These are phyloP conservation scores for Ectemnius cavifrons DNA, from an alignment of 2,888 invertebrate genomes.

Conservation along the genomic window DNA sequence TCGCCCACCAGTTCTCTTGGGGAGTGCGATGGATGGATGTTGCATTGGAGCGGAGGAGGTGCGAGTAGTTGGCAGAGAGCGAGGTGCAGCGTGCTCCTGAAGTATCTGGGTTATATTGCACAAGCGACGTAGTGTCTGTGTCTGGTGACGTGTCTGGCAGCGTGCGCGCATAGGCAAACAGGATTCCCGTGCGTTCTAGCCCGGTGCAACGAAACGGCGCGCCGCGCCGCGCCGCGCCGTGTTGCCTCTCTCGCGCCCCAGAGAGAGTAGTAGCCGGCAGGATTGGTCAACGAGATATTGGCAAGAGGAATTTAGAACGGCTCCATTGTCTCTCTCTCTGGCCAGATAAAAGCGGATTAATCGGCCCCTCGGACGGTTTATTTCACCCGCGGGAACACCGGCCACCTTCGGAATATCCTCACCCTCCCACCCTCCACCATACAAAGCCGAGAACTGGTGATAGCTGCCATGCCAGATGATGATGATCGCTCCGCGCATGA, in stretches of 20 bases:
- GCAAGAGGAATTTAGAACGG: conserved; percentile 65
- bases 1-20: not conserved
- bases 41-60: no score
- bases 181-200: conserved; percentile 45
- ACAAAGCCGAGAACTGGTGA: conserved; percentile 15
- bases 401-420: not conserved
- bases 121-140: conserved; percentile 61
- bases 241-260: not conserved
- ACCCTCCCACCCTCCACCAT: not conserved
- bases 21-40: no score
- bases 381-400: conserved; percentile 26
- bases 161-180: conserved; percentile 42
- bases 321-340: conserved; percentile 61
- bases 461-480: conserved; percentile 21
- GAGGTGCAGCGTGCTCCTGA: conserved; percentile 56
- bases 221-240: not conserved
- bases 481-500: conserved; percentile 30
- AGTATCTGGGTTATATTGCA: conserved; percentile 66
- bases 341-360: conserved; percentile 53
- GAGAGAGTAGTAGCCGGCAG: conserved; percentile 19
- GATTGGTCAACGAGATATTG: conserved; percentile 59
- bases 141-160: conserved; percentile 62
- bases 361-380: conserved; percentile 45
- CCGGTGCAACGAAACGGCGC: conserved; percentile 29
- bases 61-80: conserved; percentile 5